Percentiles rank a stretch among this genome's conserved stretches.
Evolutionary conservation across 2,888 invertebrate genomes (phyloP).

Genomic region (Agriopis leucophaearia): DNA sequence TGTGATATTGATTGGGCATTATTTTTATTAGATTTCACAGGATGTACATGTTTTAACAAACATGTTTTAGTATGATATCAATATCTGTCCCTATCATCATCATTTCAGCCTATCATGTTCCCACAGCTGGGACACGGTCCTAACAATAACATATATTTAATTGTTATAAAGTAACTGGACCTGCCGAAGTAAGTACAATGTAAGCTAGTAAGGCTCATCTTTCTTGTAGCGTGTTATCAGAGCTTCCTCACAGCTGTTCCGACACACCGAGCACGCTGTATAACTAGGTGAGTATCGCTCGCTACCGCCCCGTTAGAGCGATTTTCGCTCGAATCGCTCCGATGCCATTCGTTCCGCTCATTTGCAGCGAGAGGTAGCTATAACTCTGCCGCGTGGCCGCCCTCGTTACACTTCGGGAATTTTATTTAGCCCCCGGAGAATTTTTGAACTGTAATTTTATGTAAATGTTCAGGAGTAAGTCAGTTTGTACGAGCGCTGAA

Average conservation of each 20-base stretch:
- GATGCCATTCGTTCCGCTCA: constrained; percentile 21
- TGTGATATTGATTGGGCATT: no score
- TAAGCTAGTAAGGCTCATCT: no score
- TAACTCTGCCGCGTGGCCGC: constrained; percentile 8
- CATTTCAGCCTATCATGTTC: no score
- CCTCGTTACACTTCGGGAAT: not conserved
- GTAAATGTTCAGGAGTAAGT: constrained; percentile 8
- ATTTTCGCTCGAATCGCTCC: constrained; percentile 16
- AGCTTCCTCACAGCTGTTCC: not conserved
- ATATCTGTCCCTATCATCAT: no score
- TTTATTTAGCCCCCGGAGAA: constrained; percentile 7
- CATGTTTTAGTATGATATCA: no score
- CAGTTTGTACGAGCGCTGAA: not conserved
- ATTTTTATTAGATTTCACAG: no score
- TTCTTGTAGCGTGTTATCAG: no score
- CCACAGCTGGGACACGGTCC: no score
- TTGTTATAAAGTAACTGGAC: no score
- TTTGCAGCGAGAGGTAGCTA: constrained; percentile 5
- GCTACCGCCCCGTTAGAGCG: constrained; percentile 8
- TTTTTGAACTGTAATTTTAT: constrained; percentile 11
- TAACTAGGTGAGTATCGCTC: not conserved
- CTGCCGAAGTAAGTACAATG: no score
- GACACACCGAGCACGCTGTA: not conserved
- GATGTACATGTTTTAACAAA: no score
- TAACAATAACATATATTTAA: no score